These are phyloP conservation scores for Epinotia brunnichana DNA, from an alignment of 2,888 invertebrate species.

Conservation along the genomic window DNA sequence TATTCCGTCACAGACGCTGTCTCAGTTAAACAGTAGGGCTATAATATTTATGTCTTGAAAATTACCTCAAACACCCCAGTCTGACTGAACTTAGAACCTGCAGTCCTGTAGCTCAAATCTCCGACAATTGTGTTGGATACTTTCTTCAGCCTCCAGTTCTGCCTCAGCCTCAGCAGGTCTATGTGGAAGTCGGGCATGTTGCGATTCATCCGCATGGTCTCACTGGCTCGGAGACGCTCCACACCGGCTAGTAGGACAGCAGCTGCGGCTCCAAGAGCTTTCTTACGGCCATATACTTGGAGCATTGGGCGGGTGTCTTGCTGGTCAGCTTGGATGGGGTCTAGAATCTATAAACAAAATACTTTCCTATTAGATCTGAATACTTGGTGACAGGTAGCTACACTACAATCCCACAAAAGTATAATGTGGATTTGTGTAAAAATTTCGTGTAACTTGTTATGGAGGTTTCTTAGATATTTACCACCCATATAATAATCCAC, in stretches of 20 bases:
- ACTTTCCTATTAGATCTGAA: neutral
- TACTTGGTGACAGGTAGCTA: neutral
- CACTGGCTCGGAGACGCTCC: conserved; percentile 92
- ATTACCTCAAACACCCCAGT: conserved; percentile 96
- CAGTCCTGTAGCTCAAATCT: conserved; percentile 97
- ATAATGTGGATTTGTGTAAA: too few species aligned
- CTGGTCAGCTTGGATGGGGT: conserved; percentile 94
- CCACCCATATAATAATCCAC: too few species aligned
- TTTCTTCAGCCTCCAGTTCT: conserved; percentile 98
- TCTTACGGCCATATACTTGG: conserved; percentile 96
- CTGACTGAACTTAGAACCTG: conserved; percentile 96
- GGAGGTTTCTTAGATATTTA: too few species aligned
- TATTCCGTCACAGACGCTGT: too few species aligned
- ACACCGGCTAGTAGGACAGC: conserved; percentile 93
- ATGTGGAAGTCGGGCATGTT: conserved; percentile 96
- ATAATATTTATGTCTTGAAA: neutral
- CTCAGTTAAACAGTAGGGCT: too few species aligned
- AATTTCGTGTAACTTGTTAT: too few species aligned
- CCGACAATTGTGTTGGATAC: conserved; percentile 97
- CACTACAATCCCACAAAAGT: too few species aligned
- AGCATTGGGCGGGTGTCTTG: conserved; percentile 93
- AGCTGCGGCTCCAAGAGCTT: conserved; percentile 94
- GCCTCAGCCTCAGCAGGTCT: conserved; percentile 92
- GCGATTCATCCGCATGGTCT: conserved; percentile 88
- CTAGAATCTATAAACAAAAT: conserved; percentile 82